A percentile compares a stretch with the other conserved stretches of the same genome.
These are phyloP conservation scores for Gambusia yucatana DNA, from an alignment of 2,797 vertebrate genomes.

Conservation along the genomic window DNA sequence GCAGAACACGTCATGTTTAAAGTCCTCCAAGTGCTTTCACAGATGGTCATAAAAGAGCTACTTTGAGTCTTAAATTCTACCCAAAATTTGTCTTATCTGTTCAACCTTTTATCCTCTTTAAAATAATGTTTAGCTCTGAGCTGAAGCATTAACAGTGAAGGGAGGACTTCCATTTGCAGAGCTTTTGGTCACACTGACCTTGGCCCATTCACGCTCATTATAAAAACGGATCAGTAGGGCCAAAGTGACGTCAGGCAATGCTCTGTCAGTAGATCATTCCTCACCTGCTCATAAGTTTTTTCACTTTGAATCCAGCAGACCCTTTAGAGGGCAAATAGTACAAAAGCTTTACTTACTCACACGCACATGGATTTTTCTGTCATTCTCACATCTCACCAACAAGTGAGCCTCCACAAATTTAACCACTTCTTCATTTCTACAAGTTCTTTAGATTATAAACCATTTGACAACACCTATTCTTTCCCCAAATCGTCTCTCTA, in stretches of 20 bases:
- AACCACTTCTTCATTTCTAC: conserved; percentile 6
- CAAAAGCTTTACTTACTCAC: conserved; percentile 27
- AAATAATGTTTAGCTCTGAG: conserved; percentile 39
- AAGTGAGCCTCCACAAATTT: conserved; percentile 14
- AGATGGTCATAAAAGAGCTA: conserved; percentile 13
- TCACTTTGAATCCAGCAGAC: conserved; percentile 23
- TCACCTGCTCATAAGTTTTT: conserved; percentile 56
- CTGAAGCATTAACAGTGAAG: conserved; percentile 27
- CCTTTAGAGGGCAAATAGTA: conserved; percentile 32
- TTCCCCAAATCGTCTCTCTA: conserved; percentile 18
- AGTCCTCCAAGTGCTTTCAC: conserved; percentile 36
- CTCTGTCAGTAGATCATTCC: conserved; percentile 59
- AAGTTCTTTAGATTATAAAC: conserved; percentile 47
- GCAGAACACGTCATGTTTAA: conserved; percentile 10
- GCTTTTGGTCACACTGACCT: conserved; percentile 53
- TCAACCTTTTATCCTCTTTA: conserved; percentile 27
- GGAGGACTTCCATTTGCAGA: conserved; percentile 33
- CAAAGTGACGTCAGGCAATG: conserved; percentile 47
- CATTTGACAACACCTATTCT: conserved; percentile 24
- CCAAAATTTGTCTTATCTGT: conserved; percentile 9
- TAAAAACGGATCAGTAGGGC: conserved; percentile 44
- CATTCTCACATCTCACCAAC: not conserved
- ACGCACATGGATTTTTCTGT: conserved; percentile 27
- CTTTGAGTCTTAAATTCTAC: conserved; percentile 9
- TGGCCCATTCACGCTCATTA: conserved; percentile 37